phyloP scores from a whole-genome alignment of 1,140 invertebrate genomes.

The Fragariocoptes setiger region DNA sequence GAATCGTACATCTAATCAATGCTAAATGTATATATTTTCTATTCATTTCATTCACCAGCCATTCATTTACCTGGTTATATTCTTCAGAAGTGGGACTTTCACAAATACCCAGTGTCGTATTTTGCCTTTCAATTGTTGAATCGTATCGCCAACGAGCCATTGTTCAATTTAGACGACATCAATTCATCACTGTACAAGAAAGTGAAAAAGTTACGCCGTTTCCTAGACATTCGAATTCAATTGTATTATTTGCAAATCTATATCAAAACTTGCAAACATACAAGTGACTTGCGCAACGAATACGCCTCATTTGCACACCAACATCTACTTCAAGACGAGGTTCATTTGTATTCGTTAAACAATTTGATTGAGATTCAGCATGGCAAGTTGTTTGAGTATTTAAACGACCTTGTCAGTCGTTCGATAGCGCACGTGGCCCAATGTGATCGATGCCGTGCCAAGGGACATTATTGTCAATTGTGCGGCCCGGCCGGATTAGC shows the following conservation, averaged over 20 bases:
- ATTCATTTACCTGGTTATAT: slow-evolving; percentile 42
- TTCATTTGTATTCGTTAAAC: slow-evolving; percentile 35
- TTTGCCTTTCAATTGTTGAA: slow-evolving; percentile 42
- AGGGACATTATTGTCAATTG: slow-evolving; percentile 46
- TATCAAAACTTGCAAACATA: slow-evolving; percentile 15
- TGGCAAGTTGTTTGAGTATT: slow-evolving; percentile 24
- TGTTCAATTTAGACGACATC: slow-evolving; percentile 37
- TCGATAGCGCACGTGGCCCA: slow-evolving; percentile 29
- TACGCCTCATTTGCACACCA: slow-evolving; percentile 15
- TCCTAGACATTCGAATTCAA: slow-evolving; percentile 26
- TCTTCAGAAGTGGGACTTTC: slow-evolving; percentile 38
- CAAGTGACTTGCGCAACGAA: slow-evolving; percentile 1
- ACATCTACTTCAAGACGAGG: slow-evolving; percentile 18
- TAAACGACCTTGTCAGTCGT: slow-evolving; percentile 26
- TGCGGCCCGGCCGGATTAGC: slow-evolving; percentile 20
- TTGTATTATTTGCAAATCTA: slow-evolving; percentile 34
- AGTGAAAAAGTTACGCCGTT: slow-evolving; percentile 26
- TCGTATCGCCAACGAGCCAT: slow-evolving; percentile 38
- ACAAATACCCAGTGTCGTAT: slow-evolving; percentile 29
- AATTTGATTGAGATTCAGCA: slow-evolving; percentile 34
- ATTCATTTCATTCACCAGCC: too few species aligned
- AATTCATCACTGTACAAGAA: slow-evolving; percentile 31
- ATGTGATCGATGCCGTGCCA: slow-evolving; percentile 37
- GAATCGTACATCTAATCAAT: too few species aligned
- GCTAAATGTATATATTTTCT: too few species aligned